Evolutionary conservation across 2,888 invertebrate species (phyloP).

Genomic region (Heliconius ethilla): DNA sequence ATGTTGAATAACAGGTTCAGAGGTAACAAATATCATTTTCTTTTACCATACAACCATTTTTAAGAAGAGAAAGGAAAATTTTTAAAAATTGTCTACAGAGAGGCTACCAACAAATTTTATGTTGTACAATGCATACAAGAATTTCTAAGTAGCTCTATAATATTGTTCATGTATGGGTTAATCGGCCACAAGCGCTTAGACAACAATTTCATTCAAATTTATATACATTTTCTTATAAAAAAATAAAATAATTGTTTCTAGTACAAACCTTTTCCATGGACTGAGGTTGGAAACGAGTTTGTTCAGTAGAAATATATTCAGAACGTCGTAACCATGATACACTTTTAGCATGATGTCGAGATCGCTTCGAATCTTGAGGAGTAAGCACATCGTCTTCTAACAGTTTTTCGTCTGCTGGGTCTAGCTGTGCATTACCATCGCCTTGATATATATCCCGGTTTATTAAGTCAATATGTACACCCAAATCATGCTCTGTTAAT

Average conservation of each 20-base stretch:
- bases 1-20: no score
- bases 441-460: conserved; percentile 96
- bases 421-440: conserved; percentile 88
- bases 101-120: background rate
- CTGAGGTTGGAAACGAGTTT: conserved; percentile 97
- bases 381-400: conserved; percentile 97
- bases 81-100: background rate
- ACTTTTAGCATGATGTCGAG: conserved; percentile 96
- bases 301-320: conserved; percentile 99
- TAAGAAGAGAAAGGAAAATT: background rate
- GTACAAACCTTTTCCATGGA: conserved; percentile 90
- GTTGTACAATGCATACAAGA: background rate
- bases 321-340: conserved; percentile 99
- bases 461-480: conserved; percentile 97
- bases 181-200: no score
- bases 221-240: no score
- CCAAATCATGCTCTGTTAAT: conserved; percentile 97
- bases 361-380: conserved; percentile 93
- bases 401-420: conserved; percentile 96
- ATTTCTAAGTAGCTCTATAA: background rate
- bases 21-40: background rate
- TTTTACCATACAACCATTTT: background rate
- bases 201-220: no score
- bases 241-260: no score
- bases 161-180: background rate